phyloP scores from a whole-genome alignment of 2,113 vertebrate species.

The Dicrurus megarhynchus region DNA sequence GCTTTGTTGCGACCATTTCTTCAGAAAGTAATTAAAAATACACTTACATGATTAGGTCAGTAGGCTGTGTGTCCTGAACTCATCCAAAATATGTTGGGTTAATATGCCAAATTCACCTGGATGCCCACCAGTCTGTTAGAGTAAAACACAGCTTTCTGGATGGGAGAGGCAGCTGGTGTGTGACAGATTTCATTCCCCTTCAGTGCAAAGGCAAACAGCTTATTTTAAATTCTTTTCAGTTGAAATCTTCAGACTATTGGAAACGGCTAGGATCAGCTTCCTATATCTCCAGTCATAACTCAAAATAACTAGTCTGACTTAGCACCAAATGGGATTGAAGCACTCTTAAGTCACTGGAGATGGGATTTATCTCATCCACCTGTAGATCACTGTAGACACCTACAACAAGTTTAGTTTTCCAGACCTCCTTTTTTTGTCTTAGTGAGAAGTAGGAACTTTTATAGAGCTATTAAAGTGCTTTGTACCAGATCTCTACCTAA shows the following conservation, averaged over 20 bases:
- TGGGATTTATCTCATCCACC: not conserved
- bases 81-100: not conserved
- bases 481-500: not conserved
- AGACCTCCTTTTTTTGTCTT: not conserved
- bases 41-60: not conserved
- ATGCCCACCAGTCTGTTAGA: not conserved
- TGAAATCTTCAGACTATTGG: not conserved
- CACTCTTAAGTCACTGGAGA: not conserved
- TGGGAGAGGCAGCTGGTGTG: not conserved
- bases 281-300: not conserved
- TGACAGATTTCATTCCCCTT: not conserved
- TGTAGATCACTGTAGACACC: not conserved
- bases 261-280: not conserved
- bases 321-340: not conserved
- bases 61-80: not conserved
- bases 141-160: not conserved
- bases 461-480: not conserved
- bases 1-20: not conserved
- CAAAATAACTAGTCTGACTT: not conserved
- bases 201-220: not conserved
- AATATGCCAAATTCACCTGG: not conserved
- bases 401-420: not conserved
- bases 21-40: constrained; percentile 3
- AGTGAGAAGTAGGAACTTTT: not conserved
- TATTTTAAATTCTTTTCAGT: not conserved